Evolutionary conservation across 2,797 vertebrate species (phyloP).

Genomic region (Enteromius thamalakanensis): DNA sequence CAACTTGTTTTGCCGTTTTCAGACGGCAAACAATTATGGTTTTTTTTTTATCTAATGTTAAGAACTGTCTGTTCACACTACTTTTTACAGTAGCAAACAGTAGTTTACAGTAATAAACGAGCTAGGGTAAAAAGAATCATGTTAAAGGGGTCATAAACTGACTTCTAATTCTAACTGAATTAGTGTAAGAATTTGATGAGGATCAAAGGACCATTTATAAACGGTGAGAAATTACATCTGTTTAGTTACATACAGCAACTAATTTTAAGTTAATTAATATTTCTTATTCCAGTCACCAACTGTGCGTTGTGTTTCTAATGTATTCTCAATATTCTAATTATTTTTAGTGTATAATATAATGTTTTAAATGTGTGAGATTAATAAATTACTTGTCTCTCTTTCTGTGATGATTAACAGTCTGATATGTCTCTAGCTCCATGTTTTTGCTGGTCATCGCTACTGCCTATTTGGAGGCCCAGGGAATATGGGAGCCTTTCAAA

Average conservation of each 20-base stretch:
- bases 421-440: slow-evolving; percentile 81
- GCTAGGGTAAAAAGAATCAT: background rate
- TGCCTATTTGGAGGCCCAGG: slow-evolving; percentile 97
- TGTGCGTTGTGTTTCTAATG: background rate
- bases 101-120: no score
- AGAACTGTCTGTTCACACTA: background rate
- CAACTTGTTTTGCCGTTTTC: background rate
- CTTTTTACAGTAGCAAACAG: background rate
- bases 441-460: slow-evolving; percentile 95
- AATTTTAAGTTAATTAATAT: no score
- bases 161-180: no score
- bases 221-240: no score
- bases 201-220: no score
- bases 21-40: background rate
- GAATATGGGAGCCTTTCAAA: slow-evolving; percentile 97
- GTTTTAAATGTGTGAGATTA: background rate
- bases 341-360: no score
- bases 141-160: background rate
- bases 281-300: no score
- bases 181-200: no score
- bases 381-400: background rate
- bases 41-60: background rate
- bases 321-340: background rate
- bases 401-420: slow-evolving; percentile 19
- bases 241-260: no score